Base-by-base conservation (phyloP, 2,797 vertebrate species). In the Enteromius treurensis region DNA sequence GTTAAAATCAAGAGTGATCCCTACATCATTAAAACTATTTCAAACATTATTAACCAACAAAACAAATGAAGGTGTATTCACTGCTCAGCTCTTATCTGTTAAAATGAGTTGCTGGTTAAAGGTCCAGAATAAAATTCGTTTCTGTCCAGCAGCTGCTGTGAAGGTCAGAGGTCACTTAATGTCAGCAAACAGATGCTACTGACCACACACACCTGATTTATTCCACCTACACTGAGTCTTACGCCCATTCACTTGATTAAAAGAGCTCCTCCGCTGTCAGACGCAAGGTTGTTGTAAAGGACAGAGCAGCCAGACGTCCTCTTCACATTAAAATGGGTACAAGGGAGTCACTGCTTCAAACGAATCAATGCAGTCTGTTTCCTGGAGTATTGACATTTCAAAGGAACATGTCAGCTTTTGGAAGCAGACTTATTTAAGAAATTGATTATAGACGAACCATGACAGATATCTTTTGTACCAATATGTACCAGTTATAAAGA, bases 241-340 rank as follows among this genome's bases (percentile, higher is more conserved):
- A 47, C 37, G 8, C 15, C 65, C 87, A 82, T 53, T 82, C 79
- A 76, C 37, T 32, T 77, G 84, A 87, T 87, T 87, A 80, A 74
- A 86, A 76, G 23, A 34, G 55, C 68, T 75, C 47, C 81, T 45
- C 81, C 76, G 34, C 49, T 13, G 62, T 29, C 49, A 77, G 62
- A 47, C 19, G 4, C 81, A 58, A 45, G 60, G 53, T 65, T 67
- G 74, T 19, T 64, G 21, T 49, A 6, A 80, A 86, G 75, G 76
- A 80, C 79, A 79, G 32, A 67, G 51, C n/a, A 37, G 19, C 62
- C 74, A 69, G 78, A 79, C 74, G 68, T 83, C 53, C 62, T 65
- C 77, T 80, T 85, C 37, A 19, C 74, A 53, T 74, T 81, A 81
- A 74, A 74, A 62, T 3, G 58, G 29, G 32, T 53, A 5, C 45